Evolutionary conservation across 2,113 vertebrate species (phyloP), one percentile per base, ranked within the genome.

Genomic region (Lasiurus cinereus): DNA sequence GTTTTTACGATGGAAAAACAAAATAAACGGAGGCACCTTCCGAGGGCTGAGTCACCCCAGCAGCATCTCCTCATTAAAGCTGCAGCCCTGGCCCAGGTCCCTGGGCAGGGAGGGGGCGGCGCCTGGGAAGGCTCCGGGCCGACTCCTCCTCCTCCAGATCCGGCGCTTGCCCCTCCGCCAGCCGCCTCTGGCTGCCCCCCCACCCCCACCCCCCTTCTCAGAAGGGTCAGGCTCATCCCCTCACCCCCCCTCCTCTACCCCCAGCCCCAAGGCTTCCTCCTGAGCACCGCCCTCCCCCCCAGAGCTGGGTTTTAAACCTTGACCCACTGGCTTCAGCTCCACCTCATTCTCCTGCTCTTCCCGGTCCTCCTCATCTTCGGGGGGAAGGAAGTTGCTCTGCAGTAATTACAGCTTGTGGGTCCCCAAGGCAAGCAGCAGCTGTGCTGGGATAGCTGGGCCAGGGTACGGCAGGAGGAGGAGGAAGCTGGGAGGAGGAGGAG

Each of bases 341-440:
- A 13, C 3, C 33, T 22, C 33, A 2, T 15, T 1, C 90, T 19
- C 27, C 70, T n/a, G 43, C 16, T 80, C 15, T 29, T 70, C 52
- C 46, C 43, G 9, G 50, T 82, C 56, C 54, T 92, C 85, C 46
- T 94, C 85, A 56, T 88, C 77, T 79, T 88, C 97, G 95, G 96
- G 97, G 98, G 98, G 98, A 98, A 99, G 98, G 98, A 99, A 98
- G 98, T 98, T 97, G 97, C 98, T 98, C 97, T 98, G 97, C 97
- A 98, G 98, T 99, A 98, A 98, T 99, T 98, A 98, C 98, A 98
- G 98, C 98, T 98, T 98, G 98, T 97, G 97, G 98, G 98, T 99
- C 98, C 98, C 93, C 98, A 98, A 98, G 98, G 98, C 98, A 97
- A 98, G 98, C 97, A 97, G 98, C 99, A 99, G 98, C 98, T 99